Evolutionary conservation across 2,113 vertebrate species (phyloP), one percentile per base, ranked within the genome.

Genomic region (Corvus cornix): DNA sequence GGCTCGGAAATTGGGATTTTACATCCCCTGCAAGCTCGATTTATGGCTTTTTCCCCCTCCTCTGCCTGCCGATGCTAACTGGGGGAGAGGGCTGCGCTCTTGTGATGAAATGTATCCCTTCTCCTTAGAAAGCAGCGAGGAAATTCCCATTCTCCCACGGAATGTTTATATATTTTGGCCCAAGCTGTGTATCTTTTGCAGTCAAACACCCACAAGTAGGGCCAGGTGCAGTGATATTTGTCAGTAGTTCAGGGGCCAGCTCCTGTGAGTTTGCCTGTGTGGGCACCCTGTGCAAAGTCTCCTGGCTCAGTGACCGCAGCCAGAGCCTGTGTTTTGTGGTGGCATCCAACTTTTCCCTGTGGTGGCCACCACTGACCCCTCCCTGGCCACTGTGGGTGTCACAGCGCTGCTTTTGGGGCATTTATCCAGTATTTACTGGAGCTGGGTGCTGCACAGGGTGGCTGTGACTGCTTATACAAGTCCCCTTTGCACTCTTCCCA

Each of bases 11-110:
- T 0, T 1, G 28, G 53, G 41, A 33, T 37, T 84, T 87, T 49
- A 17, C 27, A 17, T 62, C 73, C 44, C n/a, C 41, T 44, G 17
- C 11, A 4, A 81, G 44, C 58, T 60, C 26, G 2, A 5, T 39
- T 52, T 22, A 13, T 76, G 7, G 11, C 17, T 52, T 56, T 37
- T 9, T 1, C 2, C 1, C 43, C 23, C 27, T 7, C 0, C 6
- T 1, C 35, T 13, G 51, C 7, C 48, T 39, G 26, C 60, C 1
- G 0, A 18, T 76, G 46, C 33, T 51, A 13, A 26, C 20, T 5
- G 9, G 4, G 22, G 28, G 5, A 6, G 7, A 27, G 20, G 30
- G 41, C 44, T 80, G 24, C 41, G 5, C 14, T 46, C 59, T 18
- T 11, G 21, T 10, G 14, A 19, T 51, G 39, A 74, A 89, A 81